A percentile compares a stretch with the other conserved stretches of the same genome.
Conservation (phyloP, 2,888 invertebrate genomes). For the Archips crataeganus region DNA sequence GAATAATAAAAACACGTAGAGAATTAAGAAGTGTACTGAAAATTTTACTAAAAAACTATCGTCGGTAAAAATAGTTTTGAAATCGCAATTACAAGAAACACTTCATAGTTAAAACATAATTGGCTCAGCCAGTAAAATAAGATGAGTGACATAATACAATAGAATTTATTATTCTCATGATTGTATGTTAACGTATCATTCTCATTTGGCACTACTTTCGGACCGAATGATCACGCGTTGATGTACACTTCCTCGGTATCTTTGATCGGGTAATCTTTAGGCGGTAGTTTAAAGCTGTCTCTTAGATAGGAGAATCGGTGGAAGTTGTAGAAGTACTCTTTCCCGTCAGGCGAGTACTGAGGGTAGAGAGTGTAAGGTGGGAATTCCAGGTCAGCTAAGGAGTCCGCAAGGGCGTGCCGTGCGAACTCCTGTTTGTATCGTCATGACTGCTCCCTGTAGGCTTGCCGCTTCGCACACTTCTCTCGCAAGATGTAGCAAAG, state of each 20-base stretch:
- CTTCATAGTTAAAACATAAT: not conserved
- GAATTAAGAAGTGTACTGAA: not conserved
- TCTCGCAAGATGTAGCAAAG: conserved; percentile 93
- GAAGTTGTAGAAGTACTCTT: conserved; percentile 81
- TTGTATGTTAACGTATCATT: not conserved
- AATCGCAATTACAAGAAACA: not conserved
- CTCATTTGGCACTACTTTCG: conserved; percentile 1
- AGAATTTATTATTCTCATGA: not conserved
- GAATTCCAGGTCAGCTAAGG: conserved; percentile 69
- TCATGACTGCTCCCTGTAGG: conserved; percentile 90
- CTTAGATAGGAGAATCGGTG: conserved; percentile 78
- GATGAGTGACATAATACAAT: not conserved
- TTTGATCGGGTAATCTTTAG: conserved; percentile 73
- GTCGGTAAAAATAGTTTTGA: too few species aligned
- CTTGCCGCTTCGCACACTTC: conserved; percentile 91
- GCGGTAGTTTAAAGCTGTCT: conserved; percentile 75
- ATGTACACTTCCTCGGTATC: conserved; percentile 76
- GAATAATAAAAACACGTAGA: not conserved
- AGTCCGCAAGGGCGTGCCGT: conserved; percentile 76
- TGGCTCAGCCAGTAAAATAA: not conserved
- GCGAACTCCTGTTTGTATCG: conserved; percentile 84
- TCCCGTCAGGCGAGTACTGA: conserved; percentile 79
- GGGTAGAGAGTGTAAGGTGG: conserved; percentile 78
- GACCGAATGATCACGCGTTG: conserved; percentile 66
- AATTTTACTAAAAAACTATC: too few species aligned